Conservation (phyloP, 2,797 vertebrate species). For the Poeciliopsis turneri region DNA sequence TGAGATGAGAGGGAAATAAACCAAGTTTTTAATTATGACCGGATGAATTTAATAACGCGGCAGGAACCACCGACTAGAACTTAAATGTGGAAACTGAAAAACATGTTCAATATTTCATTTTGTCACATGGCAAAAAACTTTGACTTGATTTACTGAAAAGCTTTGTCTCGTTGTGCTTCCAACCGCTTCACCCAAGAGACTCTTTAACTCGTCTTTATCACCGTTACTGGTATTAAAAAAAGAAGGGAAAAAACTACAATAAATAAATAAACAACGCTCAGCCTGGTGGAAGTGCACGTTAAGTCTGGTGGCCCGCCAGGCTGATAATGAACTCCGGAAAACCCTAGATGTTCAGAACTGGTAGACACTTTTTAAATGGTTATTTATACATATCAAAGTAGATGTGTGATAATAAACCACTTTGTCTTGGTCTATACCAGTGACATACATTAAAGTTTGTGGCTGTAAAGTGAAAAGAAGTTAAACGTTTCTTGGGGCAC, state of each 20-base stretch:
- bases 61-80: conserved; percentile 34
- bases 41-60: conserved; percentile 41
- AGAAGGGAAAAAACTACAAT: no score
- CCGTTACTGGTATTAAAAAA: no score
- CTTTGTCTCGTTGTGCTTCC: no score
- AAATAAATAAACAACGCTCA: no score
- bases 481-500: neutral
- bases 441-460: neutral
- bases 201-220: no score
- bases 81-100: conserved; percentile 7
- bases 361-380: neutral
- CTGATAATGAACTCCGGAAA: no score
- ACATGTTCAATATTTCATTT: neutral
- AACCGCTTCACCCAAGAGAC: no score
- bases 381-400: neutral
- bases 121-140: neutral
- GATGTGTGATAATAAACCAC: neutral
- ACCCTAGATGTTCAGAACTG: no score
- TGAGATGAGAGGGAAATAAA: neutral
- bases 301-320: no score
- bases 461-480: neutral
- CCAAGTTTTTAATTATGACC: conserved; percentile 49
- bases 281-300: no score
- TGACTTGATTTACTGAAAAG: neutral
- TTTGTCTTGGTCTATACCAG: neutral